Evolutionary conservation across 2,888 invertebrate species (phyloP).

Genomic region (Ariolimax columbianus): DNA sequence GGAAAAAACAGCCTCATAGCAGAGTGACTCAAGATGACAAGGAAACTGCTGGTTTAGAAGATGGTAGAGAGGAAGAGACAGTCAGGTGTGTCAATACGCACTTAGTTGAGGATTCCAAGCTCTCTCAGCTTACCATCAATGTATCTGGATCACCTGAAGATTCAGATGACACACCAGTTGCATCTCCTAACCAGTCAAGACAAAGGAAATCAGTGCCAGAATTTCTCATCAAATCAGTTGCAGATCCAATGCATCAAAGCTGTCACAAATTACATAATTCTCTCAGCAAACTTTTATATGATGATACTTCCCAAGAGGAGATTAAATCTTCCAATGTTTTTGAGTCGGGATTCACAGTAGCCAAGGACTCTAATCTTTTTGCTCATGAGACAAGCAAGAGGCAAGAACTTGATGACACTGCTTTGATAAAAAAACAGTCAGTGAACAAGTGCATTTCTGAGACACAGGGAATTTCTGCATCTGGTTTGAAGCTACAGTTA

Average conservation of each 20-base stretch:
- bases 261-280: not conserved
- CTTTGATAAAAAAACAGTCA: not conserved
- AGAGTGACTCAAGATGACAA: not conserved
- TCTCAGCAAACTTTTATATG: not conserved
- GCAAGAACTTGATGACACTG: not conserved
- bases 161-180: constrained; percentile 44
- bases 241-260: not conserved
- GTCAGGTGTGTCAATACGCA: not conserved
- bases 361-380: not conserved
- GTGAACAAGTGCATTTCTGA: not conserved
- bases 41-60: not conserved
- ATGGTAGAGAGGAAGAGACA: not conserved
- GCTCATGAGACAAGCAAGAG: not conserved
- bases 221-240: not conserved
- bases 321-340: not conserved
- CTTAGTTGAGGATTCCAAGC: not conserved
- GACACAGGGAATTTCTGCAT: not conserved
- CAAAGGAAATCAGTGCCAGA: not conserved
- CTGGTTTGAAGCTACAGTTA: not conserved
- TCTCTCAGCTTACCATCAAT: constrained; percentile 22
- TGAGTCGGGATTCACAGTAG: not conserved
- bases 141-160: constrained; percentile 5
- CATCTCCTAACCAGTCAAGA: constrained; percentile 38
- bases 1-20: not conserved
- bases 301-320: not conserved